Conservation (phyloP, 2,797 vertebrate species). For the Enteromius treurensis region DNA sequence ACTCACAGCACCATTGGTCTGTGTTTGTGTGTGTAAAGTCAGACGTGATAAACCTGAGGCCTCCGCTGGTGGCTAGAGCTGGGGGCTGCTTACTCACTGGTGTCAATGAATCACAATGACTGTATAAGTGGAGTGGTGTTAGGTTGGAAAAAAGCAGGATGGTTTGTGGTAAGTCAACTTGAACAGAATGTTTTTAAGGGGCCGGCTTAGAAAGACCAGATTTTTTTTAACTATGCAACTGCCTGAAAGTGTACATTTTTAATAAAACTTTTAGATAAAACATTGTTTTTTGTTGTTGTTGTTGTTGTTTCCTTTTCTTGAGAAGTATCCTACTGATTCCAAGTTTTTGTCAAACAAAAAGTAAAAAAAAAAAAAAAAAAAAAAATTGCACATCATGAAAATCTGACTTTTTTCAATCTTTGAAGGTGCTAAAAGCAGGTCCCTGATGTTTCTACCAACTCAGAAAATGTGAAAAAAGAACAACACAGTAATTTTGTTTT, state of each 20-base stretch:
- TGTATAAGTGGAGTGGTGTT: slow-evolving; percentile 19
- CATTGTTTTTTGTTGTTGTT: neutral
- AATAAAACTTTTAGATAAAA: neutral
- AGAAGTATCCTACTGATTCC: neutral
- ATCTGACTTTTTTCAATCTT: neutral
- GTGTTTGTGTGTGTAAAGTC: slow-evolving; percentile 37
- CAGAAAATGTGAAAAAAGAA: too few species aligned
- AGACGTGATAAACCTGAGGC: slow-evolving; percentile 30
- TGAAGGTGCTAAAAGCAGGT: too few species aligned
- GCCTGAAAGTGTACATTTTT: neutral
- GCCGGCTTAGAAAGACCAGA: neutral
- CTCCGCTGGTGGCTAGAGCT: slow-evolving; percentile 38
- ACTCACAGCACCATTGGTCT: slow-evolving; percentile 47
- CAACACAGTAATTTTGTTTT: too few species aligned
- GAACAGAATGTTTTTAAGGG: neutral
- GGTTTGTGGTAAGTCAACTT: neutral
- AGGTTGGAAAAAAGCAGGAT: slow-evolving; percentile 12
- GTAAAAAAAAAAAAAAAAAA: neutral
- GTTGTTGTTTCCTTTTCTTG: neutral
- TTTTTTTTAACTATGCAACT: neutral
- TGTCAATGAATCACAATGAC: slow-evolving; percentile 49
- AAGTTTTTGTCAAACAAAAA: neutral
- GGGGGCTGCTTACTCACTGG: slow-evolving; percentile 51
- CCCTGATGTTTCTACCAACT: too few species aligned
- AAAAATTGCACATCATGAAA: neutral